Percentiles rank a stretch among this genome's conserved stretches.
phyloP scores from a whole-genome alignment of 2,797 vertebrate species.

The Pteronotus mesoamericanus region DNA sequence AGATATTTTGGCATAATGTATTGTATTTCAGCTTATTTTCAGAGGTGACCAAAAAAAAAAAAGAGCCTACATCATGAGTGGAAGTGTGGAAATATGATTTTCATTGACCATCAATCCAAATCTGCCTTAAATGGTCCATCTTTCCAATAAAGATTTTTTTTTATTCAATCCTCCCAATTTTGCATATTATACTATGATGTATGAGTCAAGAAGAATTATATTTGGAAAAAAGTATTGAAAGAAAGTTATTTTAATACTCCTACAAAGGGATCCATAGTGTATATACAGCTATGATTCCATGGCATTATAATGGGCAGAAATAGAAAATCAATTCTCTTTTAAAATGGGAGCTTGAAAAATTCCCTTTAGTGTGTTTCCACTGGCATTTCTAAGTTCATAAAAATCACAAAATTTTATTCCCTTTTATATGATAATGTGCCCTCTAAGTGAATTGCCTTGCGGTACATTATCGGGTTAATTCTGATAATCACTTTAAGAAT shows the following conservation, averaged over 20 bases:
- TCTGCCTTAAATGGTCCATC: not conserved
- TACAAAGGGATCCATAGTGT: conserved; percentile 13
- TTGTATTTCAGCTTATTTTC: conserved; percentile 43
- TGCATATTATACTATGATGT: not conserved
- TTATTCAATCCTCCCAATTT: not conserved
- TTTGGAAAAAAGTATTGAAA: not conserved
- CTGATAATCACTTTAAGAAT: conserved; percentile 74
- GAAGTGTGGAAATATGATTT: not conserved
- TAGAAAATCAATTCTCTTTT: conserved; percentile 70
- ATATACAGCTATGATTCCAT: conserved; percentile 66
- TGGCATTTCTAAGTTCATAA: conserved; percentile 59
- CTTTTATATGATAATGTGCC: conserved; percentile 73
- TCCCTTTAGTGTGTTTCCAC: conserved; percentile 53
- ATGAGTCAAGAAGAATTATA: not conserved
- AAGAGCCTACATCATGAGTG: not conserved
- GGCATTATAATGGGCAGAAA: conserved; percentile 72
- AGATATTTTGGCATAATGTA: not conserved
- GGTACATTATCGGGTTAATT: conserved; percentile 72
- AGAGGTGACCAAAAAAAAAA: not conserved
- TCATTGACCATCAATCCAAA: not conserved
- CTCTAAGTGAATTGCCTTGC: conserved; percentile 74
- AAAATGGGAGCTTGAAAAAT: conserved; percentile 76
- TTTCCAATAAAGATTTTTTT: not conserved
- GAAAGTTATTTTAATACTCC: conserved; percentile 28
- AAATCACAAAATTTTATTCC: conserved; percentile 63